These are phyloP conservation scores for Mesorhabditis belari DNA, from an alignment of 2,888 invertebrate genomes.

Conservation along the genomic window DNA sequence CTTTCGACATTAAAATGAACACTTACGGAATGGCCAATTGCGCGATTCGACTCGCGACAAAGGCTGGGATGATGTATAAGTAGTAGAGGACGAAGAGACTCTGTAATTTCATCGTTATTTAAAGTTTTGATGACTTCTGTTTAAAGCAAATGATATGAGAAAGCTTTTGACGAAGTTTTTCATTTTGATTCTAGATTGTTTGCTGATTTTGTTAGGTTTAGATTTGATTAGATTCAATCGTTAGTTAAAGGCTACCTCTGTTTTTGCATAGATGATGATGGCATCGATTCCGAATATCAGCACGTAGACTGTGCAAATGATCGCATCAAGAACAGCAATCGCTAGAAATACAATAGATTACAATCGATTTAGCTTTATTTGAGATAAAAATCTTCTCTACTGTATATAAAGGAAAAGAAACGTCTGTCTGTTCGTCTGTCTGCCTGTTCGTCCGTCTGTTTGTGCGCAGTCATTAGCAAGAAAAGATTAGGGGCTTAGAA, in stretches of 20 bases:
- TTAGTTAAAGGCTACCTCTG: constrained; percentile 18
- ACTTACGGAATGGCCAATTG: constrained; percentile 50
- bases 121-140: background rate
- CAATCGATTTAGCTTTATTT: background rate
- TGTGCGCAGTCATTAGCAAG: no score
- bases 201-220: background rate
- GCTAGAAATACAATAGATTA: no score
- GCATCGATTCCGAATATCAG: constrained; percentile 48
- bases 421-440: no score
- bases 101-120: constrained; percentile 9
- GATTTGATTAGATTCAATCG: background rate
- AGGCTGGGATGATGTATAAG: constrained; percentile 49
- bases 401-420: no score
- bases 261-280: constrained; percentile 34
- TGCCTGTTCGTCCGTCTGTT: no score
- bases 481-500: no score
- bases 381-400: no score
- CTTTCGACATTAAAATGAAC: no score
- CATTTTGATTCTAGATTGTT: background rate
- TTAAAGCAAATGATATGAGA: background rate
- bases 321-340: constrained; percentile 28
- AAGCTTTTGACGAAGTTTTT: background rate
- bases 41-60: constrained; percentile 29
- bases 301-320: constrained; percentile 46
- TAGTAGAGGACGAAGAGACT: constrained; percentile 46